Conservation (phyloP, 2,113 vertebrate genomes). For the Tyrannus savana region DNA sequence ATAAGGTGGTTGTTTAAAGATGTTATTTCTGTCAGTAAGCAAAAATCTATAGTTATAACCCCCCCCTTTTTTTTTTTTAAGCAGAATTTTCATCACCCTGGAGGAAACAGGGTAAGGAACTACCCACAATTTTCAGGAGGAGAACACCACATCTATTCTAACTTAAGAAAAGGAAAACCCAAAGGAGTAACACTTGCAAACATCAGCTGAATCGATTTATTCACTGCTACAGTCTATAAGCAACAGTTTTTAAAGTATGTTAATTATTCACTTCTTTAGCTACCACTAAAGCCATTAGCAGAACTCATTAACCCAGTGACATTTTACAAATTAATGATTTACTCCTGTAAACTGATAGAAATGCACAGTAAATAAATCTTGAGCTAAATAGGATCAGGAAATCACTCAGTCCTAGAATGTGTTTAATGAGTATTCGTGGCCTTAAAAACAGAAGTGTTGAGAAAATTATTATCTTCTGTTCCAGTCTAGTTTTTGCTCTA, state of each 20-base stretch:
- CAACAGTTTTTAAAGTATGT: neutral
- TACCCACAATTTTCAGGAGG: neutral
- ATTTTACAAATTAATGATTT: slow-evolving; percentile 20
- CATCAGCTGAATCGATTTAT: neutral
- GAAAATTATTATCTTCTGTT: neutral
- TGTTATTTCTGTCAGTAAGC: neutral
- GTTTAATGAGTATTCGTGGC: neutral
- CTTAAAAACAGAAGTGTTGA: neutral
- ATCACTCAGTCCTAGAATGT: neutral
- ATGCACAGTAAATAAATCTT: slow-evolving; percentile 11
- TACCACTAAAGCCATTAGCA: slow-evolving; percentile 24
- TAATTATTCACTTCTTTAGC: slow-evolving; percentile 7
- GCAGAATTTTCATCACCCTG: neutral
- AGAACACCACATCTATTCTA: neutral
- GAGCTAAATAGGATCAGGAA: neutral
- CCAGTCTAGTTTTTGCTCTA: neutral
- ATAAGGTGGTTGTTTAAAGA: neutral
- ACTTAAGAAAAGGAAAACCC: neutral
- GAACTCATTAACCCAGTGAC: slow-evolving; percentile 3
- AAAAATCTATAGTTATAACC: neutral
- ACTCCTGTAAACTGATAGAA: slow-evolving; percentile 2
- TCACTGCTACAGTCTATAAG: neutral
- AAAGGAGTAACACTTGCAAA: neutral
- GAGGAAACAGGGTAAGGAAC: neutral
- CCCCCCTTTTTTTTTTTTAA: neutral